Evolutionary conservation across 2,113 vertebrate genomes (phyloP), one percentile per base, ranked within the genome.

Genomic region (Nycticorax nycticorax): DNA sequence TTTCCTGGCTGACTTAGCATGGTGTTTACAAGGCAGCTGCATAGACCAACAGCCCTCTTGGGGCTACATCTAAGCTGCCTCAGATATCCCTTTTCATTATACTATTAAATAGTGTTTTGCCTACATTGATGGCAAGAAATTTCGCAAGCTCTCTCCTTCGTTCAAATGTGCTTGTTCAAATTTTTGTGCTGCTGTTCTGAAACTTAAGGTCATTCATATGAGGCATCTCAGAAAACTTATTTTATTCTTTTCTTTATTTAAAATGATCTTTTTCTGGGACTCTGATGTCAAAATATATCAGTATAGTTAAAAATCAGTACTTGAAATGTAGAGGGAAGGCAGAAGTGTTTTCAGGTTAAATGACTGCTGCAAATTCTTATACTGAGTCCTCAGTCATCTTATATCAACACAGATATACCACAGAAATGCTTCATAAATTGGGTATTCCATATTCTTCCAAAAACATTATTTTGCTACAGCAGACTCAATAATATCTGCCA

Each of bases 301-400:
- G 9, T 33, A 55, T 26, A 86, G 12, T 32, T 91, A 81, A 88
- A 85, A 90, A 13, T 22, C 64, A 7, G 14, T 39, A 50, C 14
- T 88, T 68, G 52, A 52, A 67, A 81, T 32, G 16, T 30, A 59
- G 45, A 62, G 10, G 22, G 41, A 85, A 88, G 15, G 32, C 27
- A 92, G 72, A 81, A 37, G 16, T 74, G 12, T 89, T 94, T 82
- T 89, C 43, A 75, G 66, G 23, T 64, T 89, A 67, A 78, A 6
- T 35, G 23, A 85, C 43, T 64, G 12, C 30, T 76, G 43, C 0
- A 1, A 23, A 78, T 93, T 66, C 37, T 73, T 78, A 19, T 39
- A 48, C 45, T 13, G 30, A 71, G 33, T 60, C 57, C 32, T 92
- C 52, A 30, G n/a, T 76, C 8, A 18, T 63, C 43, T 50, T 71